These are phyloP conservation scores for Pogona vitticeps DNA, from an alignment of 2,113 vertebrate species.

Conservation along the genomic window DNA sequence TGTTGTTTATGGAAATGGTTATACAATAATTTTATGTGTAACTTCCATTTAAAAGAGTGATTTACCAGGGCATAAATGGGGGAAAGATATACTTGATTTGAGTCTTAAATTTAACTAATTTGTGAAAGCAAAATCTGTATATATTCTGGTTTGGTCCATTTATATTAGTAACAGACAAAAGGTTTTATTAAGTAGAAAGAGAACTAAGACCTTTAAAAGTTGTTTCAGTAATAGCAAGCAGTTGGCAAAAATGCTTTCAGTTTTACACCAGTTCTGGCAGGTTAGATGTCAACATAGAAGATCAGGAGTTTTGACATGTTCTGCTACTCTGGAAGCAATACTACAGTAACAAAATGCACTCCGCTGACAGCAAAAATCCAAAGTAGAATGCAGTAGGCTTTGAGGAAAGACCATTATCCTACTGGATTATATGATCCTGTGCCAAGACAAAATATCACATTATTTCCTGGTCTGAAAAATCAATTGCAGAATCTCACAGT, in stretches of 20 bases:
- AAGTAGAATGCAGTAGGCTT: slow-evolving; percentile 10
- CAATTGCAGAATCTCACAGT: slow-evolving; percentile 13
- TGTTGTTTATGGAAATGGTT: background rate
- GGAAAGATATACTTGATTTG: background rate
- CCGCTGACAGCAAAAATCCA: slow-evolving; percentile 13
- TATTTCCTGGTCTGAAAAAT: slow-evolving; percentile 23
- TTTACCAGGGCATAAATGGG: background rate
- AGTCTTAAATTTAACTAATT: background rate
- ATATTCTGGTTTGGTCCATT: background rate
- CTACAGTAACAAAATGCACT: slow-evolving; percentile 21
- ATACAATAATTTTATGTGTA: background rate
- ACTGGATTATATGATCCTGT: slow-evolving; percentile 14
- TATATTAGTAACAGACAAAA: background rate
- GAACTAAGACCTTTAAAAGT: background rate
- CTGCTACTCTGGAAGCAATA: background rate
- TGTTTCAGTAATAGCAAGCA: background rate
- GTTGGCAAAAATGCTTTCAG: background rate
- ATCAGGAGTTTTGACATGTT: slow-evolving; percentile 3
- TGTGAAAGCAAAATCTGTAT: background rate
- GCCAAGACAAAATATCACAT: slow-evolving; percentile 7
- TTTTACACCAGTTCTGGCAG: background rate
- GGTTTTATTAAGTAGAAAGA: slow-evolving; percentile 5
- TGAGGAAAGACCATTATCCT: slow-evolving; percentile 7
- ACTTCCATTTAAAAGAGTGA: background rate
- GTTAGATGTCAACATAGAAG: background rate